These are phyloP conservation scores for Platycheirus albimanus DNA, from an alignment of 2,888 invertebrate species.

Conservation along the genomic window DNA sequence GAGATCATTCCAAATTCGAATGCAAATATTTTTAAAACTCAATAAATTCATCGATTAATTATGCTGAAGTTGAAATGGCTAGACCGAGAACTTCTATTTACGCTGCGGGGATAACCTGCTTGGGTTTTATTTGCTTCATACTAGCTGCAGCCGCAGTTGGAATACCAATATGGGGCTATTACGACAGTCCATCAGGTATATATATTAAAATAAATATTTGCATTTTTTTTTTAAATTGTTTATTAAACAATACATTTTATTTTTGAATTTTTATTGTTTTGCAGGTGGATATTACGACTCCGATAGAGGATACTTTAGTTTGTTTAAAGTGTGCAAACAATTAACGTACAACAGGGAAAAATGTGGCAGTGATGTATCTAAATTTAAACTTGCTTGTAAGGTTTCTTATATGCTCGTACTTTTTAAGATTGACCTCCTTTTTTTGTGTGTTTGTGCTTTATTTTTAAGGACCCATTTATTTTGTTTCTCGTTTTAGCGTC, in stretches of 20 bases:
- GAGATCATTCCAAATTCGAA: constrained; percentile 4
- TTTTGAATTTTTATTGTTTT: no score
- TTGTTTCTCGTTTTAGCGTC: constrained; percentile 86
- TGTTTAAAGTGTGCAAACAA: constrained; percentile 93
- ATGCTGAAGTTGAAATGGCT: constrained; percentile 82
- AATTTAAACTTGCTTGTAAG: constrained; percentile 90
- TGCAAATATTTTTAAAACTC: constrained; percentile 13
- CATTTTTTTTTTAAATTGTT: neutral
- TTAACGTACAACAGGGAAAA: constrained; percentile 91
- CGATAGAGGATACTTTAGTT: constrained; percentile 93
- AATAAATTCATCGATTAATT: constrained; percentile 69
- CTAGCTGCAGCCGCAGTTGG: constrained; percentile 92
- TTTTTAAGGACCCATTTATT: neutral
- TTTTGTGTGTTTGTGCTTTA: no score
- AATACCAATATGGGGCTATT: constrained; percentile 94
- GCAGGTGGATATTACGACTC: constrained; percentile 86
- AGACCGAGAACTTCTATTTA: constrained; percentile 82
- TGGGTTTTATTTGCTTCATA: constrained; percentile 90
- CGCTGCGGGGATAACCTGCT: constrained; percentile 82
- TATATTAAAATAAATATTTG: constrained; percentile 69
- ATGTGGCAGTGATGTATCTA: constrained; percentile 90
- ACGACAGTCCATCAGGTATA: constrained; percentile 85
- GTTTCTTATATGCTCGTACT: no score
- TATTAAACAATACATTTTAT: no score
- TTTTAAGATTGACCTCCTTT: neutral